Evolutionary conservation across 1,140 invertebrate genomes (phyloP), one percentile per base, ranked within the genome.

Genomic region (Homalodisca vitripennis): DNA sequence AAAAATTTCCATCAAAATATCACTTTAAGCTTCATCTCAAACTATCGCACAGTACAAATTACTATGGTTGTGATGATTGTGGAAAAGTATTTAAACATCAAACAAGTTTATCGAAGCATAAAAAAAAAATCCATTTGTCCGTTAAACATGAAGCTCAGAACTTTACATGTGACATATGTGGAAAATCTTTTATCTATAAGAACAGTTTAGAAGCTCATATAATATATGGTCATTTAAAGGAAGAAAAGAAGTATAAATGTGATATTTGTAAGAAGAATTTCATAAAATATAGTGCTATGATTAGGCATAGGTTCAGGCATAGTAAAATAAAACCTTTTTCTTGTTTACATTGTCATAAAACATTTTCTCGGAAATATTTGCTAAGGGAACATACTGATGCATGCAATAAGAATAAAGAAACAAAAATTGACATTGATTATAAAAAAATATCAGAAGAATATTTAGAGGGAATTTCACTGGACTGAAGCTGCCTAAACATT

Each of bases 171-270:
- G 22, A 60, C 26, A 27, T 60, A 27, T 60, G 55, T 60, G 55
- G 29, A 27, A 60, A 26, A 29, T 13, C 12, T 14, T 60, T 60
- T n/a, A 60, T 27, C 12, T 60, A 30, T 30, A 60, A 60, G 26
- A 60, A 60, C 10, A 60, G 55, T 60, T n/a, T 60, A 13, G 55
- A 60, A 29, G 55, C 22, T 12, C 55, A 60, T 60, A n/a, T 60
- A 3, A 2, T 60, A 26, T 60, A 60, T 30, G 55, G 22, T 6
- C 55, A 60, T 60, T 30, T 60, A 60, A 60, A 27, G 24, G 24
- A 60, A 26, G 29, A 60, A 3, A 60, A 60, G 29, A 26, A 30
- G 55, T 60, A 22, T 27, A 6, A 22, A 6, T 60, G 55, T 24
- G 55, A 60, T 60, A 29, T 60, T 27, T 60, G 55, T 60, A n/a